Base-by-base conservation (phyloP, 30 jellyfish, hydroid and myxozoan genomes). In the Aurelia aurita complex sp. Pacific region DNA sequence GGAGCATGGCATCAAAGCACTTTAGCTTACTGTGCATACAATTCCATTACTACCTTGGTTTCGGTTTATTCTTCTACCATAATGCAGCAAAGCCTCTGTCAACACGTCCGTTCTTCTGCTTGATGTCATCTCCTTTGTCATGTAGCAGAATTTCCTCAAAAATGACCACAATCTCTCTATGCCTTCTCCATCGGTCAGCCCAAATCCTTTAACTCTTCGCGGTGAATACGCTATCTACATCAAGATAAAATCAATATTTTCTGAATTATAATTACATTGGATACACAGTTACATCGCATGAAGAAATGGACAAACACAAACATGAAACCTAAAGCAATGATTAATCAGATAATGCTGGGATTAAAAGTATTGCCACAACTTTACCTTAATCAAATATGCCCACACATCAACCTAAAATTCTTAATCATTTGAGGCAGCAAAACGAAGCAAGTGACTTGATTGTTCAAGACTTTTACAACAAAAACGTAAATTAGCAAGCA, bases 161-260 rank as follows among this genome's bases (percentile, higher is more conserved):
- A 40, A 62, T 23, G 89, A 79, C 85, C 89, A 79, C 46, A 79
- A 38, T 19, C 89, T 17, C 85, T 79, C 89, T 43, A 79, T 79
- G 43, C 72, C 83, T 38, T 79, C 89, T 62, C 89, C 89, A 69
- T 79, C 85, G 12, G 83, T 62, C 34, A 79, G 46, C 29, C 89
- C 85, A 65, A 79, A 69, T 5, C 80, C 80, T 16, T 29, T 17
- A 69, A 19, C 61, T 32, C 80, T 10, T 19, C 80, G 76, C 34
- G 38, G 76, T 16, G 38, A 12, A 12, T 12, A 65, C 34, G 34
- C 10, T 10, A 16, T 34, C 38, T 16, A n/a, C n/a, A n/a, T 10
- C 10, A 65, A 65, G 38, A 65, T 10, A 55, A 55, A 10, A 55
- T 55, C 66, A 11, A 55, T 55, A 10, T 55, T 11, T 55, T 10